Conservation (phyloP, 2,888 invertebrate genomes). For the Pseudoips prasinana region DNA sequence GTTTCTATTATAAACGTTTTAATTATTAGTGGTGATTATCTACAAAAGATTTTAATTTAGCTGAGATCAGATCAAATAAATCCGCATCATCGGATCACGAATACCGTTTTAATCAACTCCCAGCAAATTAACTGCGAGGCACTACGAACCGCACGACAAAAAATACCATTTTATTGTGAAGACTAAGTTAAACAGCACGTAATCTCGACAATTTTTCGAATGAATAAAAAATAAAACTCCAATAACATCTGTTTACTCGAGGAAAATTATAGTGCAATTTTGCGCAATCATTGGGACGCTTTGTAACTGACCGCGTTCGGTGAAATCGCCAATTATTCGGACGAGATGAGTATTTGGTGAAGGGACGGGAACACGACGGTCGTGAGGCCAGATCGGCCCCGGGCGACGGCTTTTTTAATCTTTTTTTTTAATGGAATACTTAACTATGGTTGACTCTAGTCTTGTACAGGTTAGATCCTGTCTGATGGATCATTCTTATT, state of each 20-base stretch:
- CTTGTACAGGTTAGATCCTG: too few species aligned
- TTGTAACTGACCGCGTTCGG: slow-evolving; percentile 36
- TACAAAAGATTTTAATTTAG: too few species aligned
- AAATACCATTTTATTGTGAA: slow-evolving; percentile 3
- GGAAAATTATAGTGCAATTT: slow-evolving; percentile 64
- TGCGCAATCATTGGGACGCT: slow-evolving; percentile 51
- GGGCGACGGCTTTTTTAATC: slow-evolving; percentile 22
- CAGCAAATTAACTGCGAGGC: slow-evolving; percentile 1
- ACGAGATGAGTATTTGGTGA: slow-evolving; percentile 47
- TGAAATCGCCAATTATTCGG: slow-evolving; percentile 55
- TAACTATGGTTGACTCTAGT: too few species aligned
- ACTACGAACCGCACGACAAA: slow-evolving; percentile 5
- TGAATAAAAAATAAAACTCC: slow-evolving; percentile 30
- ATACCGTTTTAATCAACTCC: slow-evolving; percentile 3
- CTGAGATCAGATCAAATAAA: background rate
- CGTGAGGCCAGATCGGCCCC: slow-evolving; percentile 33
- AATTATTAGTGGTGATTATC: too few species aligned
- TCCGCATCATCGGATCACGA: background rate
- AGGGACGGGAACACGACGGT: slow-evolving; percentile 34
- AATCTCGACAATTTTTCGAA: slow-evolving; percentile 39
- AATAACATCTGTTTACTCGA: slow-evolving; percentile 42
- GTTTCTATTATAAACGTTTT: background rate
- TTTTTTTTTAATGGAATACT: too few species aligned
- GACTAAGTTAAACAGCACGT: slow-evolving; percentile 17
- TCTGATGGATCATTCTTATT: too few species aligned